phyloP scores from a whole-genome alignment of 92 coral and sea anemone species.

The Epizoanthus fatuus region DNA sequence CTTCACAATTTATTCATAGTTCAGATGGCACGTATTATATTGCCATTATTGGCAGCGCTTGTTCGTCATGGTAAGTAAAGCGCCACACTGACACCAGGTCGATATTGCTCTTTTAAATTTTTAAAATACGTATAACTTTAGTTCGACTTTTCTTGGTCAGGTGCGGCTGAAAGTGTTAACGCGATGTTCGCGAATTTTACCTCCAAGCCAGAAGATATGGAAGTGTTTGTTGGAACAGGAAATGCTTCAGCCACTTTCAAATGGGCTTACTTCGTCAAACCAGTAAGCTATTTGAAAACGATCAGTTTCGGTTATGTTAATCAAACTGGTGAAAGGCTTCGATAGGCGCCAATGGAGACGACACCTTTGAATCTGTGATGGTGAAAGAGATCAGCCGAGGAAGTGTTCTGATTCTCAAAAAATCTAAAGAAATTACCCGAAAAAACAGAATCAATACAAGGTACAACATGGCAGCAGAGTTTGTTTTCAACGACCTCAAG shows the following conservation, averaged over 20 bases:
- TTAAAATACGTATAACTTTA: background rate
- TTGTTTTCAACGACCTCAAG: slow-evolving; percentile 17
- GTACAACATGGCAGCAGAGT: background rate
- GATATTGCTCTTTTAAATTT: background rate
- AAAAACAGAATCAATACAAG: background rate
- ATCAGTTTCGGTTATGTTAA: slow-evolving; percentile 23
- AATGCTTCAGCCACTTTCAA: slow-evolving; percentile 24
- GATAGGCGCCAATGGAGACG: too few species aligned
- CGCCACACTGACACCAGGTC: background rate
- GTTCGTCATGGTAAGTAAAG: background rate
- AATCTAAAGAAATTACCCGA: background rate
- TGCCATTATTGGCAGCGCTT: background rate
- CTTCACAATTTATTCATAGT: background rate
- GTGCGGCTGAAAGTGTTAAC: background rate
- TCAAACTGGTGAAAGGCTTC: background rate
- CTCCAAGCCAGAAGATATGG: slow-evolving; percentile 9
- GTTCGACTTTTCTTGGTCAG: background rate
- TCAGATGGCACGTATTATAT: slow-evolving; percentile 9
- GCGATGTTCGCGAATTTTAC: background rate
- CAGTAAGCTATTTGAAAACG: background rate
- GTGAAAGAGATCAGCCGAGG: slow-evolving; percentile 2
- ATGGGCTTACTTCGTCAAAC: slow-evolving; percentile 12
- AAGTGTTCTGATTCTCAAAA: background rate
- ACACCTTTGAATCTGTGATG: background rate
- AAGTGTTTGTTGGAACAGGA: slow-evolving; percentile 1